A percentile compares a stretch with the other conserved stretches of the same genome.
phyloP scores from a whole-genome alignment of 2,113 vertebrate genomes.

The Dromas ardeola region DNA sequence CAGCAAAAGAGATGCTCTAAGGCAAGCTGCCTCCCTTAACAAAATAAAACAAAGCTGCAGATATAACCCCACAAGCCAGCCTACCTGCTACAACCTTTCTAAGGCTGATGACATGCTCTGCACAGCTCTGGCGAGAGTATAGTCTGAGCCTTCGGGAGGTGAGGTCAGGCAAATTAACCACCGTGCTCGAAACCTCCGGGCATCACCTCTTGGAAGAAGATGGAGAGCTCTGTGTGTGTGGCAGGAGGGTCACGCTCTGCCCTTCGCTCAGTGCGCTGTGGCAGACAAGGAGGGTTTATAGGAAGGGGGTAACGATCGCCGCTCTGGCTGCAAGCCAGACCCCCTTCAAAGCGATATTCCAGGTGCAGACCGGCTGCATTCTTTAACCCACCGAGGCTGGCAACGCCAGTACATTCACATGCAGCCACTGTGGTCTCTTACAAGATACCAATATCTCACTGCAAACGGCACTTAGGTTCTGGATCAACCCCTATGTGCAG shows the following conservation, averaged over 20 bases:
- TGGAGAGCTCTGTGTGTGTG: background rate
- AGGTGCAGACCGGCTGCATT: background rate
- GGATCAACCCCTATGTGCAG: no score
- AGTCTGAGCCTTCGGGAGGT: background rate
- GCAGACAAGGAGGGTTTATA: background rate
- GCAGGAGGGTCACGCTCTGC: background rate
- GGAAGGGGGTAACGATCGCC: fast-evolving
- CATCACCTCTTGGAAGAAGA: background rate
- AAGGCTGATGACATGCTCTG: no score
- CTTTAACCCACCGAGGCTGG: background rate
- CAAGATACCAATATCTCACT: background rate
- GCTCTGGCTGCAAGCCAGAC: background rate
- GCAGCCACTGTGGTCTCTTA: background rate
- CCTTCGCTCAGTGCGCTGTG: background rate
- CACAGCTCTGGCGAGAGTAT: background rate
- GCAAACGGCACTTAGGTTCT: background rate
- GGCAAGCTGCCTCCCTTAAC: background rate
- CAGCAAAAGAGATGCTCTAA: background rate
- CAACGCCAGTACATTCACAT: background rate
- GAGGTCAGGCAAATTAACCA: background rate
- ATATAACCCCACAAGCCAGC: background rate
- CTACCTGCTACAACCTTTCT: no score
- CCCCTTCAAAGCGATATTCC: background rate
- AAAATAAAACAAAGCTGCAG: background rate
- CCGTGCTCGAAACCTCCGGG: background rate